Base-by-base conservation (phyloP, 2,888 invertebrate genomes). In the Dasypogon diadema region DNA sequence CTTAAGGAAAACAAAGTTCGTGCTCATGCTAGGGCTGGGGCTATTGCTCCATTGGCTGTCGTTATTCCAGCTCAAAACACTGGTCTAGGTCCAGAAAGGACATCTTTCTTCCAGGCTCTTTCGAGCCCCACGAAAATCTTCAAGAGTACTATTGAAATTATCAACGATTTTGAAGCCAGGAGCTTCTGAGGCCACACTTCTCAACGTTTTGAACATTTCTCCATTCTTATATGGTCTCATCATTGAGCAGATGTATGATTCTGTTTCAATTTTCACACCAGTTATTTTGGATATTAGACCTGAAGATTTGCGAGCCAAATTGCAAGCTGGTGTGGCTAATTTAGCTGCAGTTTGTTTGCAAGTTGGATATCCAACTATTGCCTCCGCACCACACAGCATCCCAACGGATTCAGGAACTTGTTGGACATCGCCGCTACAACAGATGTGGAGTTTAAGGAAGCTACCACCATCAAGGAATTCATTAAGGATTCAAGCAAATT, bases 151-250 rank as follows among this genome's bases (percentile, higher is more conserved):
- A 99, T 99, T 93, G 99, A 99, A 97, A 99, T 99, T 88, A 95
- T 99, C 89, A 95, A 95, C 80, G 95, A 95, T 88, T 95, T 96
- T 74, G 87, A 98, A 95, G 88, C 99, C 99, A 78, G 99, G 99
- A 83, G 97, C 98, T 84, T 98, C 98, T 54, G 99, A 99, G 89
- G 97, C 99, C 48, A 98, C 99, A 12, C 92, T 99, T 76, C 90
- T 99, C 81, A 99, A 99, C 91, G 99, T 99, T 99, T 91, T 99
- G 89, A 98, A 98, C 90, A 98, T 99, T 87, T 98, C 98, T 85
- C 99, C 99, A 68, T 99, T 99, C 90, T 97, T 97, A 72, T 99
- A 99, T 84, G 99, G 99, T 89, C 90, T 99, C 82, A 88, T 94
- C 54, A 96, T 99, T 79, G 94, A 95, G 87, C 94, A 94, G 90